These are phyloP conservation scores for Pelagia noctiluca DNA, from an alignment of 30 jellyfish, hydroid and myxozoan species.

Conservation along the genomic window DNA sequence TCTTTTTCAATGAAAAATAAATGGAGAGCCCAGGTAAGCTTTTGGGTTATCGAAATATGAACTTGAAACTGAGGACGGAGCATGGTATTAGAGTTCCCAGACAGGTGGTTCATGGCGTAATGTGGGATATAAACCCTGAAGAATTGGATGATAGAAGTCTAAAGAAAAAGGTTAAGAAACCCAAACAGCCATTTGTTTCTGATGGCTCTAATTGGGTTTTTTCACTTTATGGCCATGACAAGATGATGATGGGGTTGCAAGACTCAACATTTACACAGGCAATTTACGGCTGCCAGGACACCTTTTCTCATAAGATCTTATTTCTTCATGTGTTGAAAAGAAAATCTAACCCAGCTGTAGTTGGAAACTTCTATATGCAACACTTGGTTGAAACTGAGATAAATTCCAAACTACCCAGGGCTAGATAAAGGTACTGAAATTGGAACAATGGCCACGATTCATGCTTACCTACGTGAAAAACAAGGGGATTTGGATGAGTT, in stretches of 20 bases:
- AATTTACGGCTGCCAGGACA: constrained; percentile 64
- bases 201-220: constrained; percentile 56
- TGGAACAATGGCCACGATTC: constrained; percentile 69
- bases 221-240: constrained; percentile 71
- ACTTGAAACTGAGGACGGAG: constrained; percentile 46
- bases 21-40: constrained; percentile 76
- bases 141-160: constrained; percentile 28
- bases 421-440: constrained; percentile 66
- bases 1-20: no score
- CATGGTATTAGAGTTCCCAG: constrained; percentile 60
- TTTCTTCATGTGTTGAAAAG: constrained; percentile 51
- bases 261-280: constrained; percentile 50
- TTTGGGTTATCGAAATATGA: constrained; percentile 53
- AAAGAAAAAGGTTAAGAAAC: constrained; percentile 46
- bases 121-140: constrained; percentile 57
- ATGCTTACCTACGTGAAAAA: constrained; percentile 46
- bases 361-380: constrained; percentile 62
- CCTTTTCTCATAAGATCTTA: constrained; percentile 43
- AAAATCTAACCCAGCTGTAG: constrained; percentile 50
- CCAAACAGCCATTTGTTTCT: constrained; percentile 51
- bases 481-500: constrained; percentile 35
- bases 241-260: constrained; percentile 55
- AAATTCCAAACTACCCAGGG: constrained; percentile 31
- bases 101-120: constrained; percentile 45
- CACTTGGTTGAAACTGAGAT: constrained; percentile 41